A percentile compares a stretch with the other conserved stretches of the same genome.
Evolutionary conservation across 2,797 vertebrate species (phyloP).

Genomic region (Acanthurus lineatus): DNA sequence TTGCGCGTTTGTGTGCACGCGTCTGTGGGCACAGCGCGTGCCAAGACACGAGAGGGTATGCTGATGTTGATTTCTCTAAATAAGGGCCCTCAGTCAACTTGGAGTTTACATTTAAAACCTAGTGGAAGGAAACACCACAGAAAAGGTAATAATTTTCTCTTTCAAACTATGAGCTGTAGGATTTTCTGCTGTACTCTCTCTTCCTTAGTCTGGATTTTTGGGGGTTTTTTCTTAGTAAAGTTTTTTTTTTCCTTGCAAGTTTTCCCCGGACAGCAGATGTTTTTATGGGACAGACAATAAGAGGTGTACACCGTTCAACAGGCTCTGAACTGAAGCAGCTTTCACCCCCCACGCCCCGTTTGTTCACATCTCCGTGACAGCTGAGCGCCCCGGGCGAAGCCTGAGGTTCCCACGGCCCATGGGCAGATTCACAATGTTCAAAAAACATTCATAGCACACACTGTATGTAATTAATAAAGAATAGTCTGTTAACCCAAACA

Average conservation of each 20-base stretch:
- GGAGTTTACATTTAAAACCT: conserved; percentile 44
- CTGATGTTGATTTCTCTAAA: conserved; percentile 30
- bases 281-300: conserved; percentile 51
- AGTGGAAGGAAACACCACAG: conserved; percentile 43
- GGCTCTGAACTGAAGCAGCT: neutral
- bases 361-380: conserved; percentile 75
- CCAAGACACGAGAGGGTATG: conserved; percentile 24
- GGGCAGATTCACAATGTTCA: neutral
- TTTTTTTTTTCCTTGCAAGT: conserved; percentile 3
- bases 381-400: conserved; percentile 40
- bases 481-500: neutral
- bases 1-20: neutral
- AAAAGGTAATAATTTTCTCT: conserved; percentile 31
- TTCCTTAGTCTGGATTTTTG: neutral
- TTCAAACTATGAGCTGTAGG: neutral
- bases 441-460: neutral
- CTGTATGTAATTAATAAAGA: neutral
- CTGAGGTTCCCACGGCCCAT: conserved; percentile 65
- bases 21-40: conserved; percentile 28
- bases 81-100: conserved; percentile 23
- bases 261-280: conserved; percentile 38
- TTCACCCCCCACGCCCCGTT: conserved; percentile 49
- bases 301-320: conserved; percentile 23
- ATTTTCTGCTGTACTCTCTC: neutral
- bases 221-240: no score